Percentiles rank a stretch among this genome's conserved stretches.
phyloP scores from a whole-genome alignment of 1,140 invertebrate genomes.

The Nasonia giraulti region DNA sequence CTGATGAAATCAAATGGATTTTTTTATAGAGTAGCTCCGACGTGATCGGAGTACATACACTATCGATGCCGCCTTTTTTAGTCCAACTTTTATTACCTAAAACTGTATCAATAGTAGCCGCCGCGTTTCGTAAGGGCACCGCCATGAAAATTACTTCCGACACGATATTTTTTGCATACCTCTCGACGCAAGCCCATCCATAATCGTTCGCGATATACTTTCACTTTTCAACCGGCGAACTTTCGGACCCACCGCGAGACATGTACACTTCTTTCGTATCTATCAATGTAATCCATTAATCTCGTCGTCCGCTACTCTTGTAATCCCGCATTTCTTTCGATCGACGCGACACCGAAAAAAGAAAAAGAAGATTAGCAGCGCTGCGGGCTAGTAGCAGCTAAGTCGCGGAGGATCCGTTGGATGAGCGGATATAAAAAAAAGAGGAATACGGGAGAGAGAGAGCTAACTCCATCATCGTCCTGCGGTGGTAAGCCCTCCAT shows the following conservation, averaged over 20 bases:
- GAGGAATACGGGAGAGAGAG: background rate
- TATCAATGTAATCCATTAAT: background rate
- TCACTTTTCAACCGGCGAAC: background rate
- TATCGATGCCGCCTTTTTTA: no score
- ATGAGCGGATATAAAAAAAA: conserved; percentile 18
- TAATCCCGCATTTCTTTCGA: background rate
- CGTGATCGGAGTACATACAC: no score
- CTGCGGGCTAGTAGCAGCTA: background rate
- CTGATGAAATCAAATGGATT: background rate
- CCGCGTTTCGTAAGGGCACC: background rate
- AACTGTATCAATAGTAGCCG: no score
- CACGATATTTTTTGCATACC: background rate
- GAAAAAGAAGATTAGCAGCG: background rate
- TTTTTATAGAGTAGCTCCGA: background rate
- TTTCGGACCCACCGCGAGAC: background rate
- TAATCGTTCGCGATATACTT: background rate
- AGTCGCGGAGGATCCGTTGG: background rate
- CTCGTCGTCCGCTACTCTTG: background rate
- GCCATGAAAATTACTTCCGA: background rate
- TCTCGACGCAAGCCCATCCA: background rate
- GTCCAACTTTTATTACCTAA: no score
- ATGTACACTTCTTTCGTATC: background rate
- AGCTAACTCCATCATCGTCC: background rate
- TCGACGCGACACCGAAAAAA: background rate
- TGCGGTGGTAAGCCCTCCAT: conserved; percentile 19